Base-by-base conservation (phyloP, 2,113 vertebrate species). In the Rhinichthys klamathensis region DNA sequence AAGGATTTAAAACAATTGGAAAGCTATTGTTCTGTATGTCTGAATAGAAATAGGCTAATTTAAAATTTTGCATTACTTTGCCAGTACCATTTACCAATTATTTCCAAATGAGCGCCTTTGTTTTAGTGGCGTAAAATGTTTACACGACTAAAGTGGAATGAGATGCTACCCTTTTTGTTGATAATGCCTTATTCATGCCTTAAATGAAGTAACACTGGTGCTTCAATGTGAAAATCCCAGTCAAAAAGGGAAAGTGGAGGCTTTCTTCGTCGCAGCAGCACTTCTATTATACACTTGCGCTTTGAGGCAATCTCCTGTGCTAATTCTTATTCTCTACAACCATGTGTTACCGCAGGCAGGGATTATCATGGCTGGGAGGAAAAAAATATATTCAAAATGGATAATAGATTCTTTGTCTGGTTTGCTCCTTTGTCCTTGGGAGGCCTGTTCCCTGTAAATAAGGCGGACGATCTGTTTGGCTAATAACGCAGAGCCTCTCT, bases 381-480 rank as follows among this genome's bases (percentile, higher is more conserved):
- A 87, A 41, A 84, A 87, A 84, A 89, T 91, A 87, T 80, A 89
- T 88, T 89, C 82, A 41, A 87, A 91, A 91, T 74, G 6, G 72
- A 87, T 89, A 88, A 90, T 90, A 89, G 91, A 90, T 91, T 92
- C 91, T 95, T 94, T 93, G 91, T 94, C 87, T 91, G 81, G 87
- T 82, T 80, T 86, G 76, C 70, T 90, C 90, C 92, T 93, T 92
- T 94, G 92, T 95, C 91, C 92, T 91, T 92, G 91, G 86, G 89
- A 89, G 88, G 90, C 89, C 90, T 75, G 58, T 91, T 91, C 88
- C 84, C 51, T 91, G 82, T 87, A 93, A 90, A 92, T 92, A 89
- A 92, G 90, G 85, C 85, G 88, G 75, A 87, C 84, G 90, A 86
- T 91, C 83, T 89, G 91, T 93, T 92, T 83, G 88, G 84, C 86